Conservation (phyloP, 2,888 invertebrate genomes). For the Drosophila kanekoi region DNA sequence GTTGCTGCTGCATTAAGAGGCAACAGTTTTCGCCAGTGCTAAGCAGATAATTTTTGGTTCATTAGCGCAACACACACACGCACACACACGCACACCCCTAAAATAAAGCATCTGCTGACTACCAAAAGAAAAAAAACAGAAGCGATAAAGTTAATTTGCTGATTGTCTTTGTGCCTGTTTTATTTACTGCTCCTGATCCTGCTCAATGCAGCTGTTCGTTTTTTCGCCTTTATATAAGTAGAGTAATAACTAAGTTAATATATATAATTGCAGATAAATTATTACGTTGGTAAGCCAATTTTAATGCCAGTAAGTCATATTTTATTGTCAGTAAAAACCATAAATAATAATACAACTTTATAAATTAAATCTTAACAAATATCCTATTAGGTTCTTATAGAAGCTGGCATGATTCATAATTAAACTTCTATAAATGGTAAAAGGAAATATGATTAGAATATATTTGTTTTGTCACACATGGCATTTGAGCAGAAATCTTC, state of each 20-base stretch:
- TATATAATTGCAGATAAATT: slow-evolving; percentile 3
- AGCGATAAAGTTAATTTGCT: slow-evolving; percentile 69
- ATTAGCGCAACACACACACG: slow-evolving; percentile 47
- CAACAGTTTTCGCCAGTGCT: slow-evolving; percentile 46
- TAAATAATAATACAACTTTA: not conserved
- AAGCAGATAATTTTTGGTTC: slow-evolving; percentile 72
- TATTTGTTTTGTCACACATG: too few relatives aligned
- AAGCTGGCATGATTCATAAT: too few relatives aligned
- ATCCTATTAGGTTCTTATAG: not conserved
- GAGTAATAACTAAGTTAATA: slow-evolving; percentile 10
- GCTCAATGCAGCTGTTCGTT: slow-evolving; percentile 17
- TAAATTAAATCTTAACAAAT: not conserved
- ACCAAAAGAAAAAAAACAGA: slow-evolving; percentile 33
- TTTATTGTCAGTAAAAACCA: not conserved
- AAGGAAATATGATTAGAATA: too few relatives aligned
- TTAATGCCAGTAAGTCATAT: not conserved
- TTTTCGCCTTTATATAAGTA: not conserved
- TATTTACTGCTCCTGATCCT: slow-evolving; percentile 29
- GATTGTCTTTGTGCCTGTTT: slow-evolving; percentile 37
- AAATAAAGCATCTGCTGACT: slow-evolving; percentile 30
- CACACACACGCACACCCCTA: slow-evolving; percentile 1
- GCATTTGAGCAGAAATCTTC: too few relatives aligned
- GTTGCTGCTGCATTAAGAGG: slow-evolving; percentile 37
- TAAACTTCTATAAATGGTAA: too few relatives aligned
- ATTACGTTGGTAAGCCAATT: not conserved